Evolutionary conservation across 2,888 invertebrate genomes (phyloP).

Genomic region (Schizaphis graminum): DNA sequence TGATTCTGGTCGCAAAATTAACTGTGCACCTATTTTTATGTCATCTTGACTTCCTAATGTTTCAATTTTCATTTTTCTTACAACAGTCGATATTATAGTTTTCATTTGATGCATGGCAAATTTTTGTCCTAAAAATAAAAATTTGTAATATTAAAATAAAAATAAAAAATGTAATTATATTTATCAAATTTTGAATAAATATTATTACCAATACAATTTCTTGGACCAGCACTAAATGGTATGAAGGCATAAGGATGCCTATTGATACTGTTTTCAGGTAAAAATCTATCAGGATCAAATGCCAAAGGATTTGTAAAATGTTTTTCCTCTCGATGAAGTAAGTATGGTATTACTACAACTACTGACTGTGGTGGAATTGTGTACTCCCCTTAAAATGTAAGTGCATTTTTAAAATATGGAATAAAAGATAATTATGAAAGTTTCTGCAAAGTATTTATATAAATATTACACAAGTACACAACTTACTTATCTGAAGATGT

Average conservation of each 20-base stretch:
- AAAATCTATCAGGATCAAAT: conserved; percentile 73
- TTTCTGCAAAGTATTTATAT: not conserved
- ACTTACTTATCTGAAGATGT: conserved; percentile 45
- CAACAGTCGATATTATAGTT: conserved; percentile 68
- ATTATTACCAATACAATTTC: conserved; percentile 71
- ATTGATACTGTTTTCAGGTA: conserved; percentile 70
- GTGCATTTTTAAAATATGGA: not conserved
- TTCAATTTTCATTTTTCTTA: conserved; percentile 68
- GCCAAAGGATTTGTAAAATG: conserved; percentile 72
- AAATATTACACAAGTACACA: not conserved
- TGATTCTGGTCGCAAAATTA: conserved; percentile 60
- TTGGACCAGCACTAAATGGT: conserved; percentile 72
- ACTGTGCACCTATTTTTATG: conserved; percentile 52
- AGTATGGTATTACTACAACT: conserved; percentile 68
- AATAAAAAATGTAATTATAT: not conserved
- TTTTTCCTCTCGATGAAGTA: conserved; percentile 71
- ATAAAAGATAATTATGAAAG: not conserved
- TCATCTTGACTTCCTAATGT: conserved; percentile 68
- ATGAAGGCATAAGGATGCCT: conserved; percentile 72
- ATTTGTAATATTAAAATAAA: not conserved
- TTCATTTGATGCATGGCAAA: conserved; percentile 69
- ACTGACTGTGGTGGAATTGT: conserved; percentile 68
- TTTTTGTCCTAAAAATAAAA: conserved; percentile 68
- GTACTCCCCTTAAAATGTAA: conserved; percentile 61
- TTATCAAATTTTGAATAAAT: not conserved